Evolutionary conservation across 1,140 invertebrate genomes (phyloP), one percentile per base, ranked within the genome.

Genomic region (Colletes gigas): DNA sequence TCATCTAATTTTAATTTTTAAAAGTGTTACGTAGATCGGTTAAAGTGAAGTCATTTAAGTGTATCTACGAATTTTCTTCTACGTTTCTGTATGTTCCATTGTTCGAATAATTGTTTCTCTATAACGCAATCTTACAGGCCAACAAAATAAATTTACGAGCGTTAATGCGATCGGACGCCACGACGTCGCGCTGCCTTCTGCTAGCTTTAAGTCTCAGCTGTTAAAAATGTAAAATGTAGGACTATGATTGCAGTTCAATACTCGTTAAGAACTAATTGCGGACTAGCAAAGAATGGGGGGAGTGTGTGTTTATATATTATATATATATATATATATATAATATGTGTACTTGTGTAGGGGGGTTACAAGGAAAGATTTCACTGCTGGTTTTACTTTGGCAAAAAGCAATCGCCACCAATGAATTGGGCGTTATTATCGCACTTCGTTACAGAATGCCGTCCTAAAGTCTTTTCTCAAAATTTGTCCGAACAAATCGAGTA

Each of bases 351-450:
- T 50, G 10, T 12, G 17, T 4, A 2, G 17, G 6, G 17, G 15
- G 41, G 41, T 17, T 21, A 77, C 52, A 83, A 60, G 54, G 57
- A 84, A 63, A 76, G n/a, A 83, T 73, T 74, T 77, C 62, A 69
- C 44, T 57, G 70, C 57, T 81, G 57, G 41, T 79, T 67, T 88
- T 83, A 81, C 54, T 88, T 88, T 85, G 87, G 83, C 88, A 85
- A 87, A 79, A 89, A 63, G 81, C 70, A 81, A 76, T 83, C 72
- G 81, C 73, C 78, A 71, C 17, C 50, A 63, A 50, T 66, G 67
- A 19, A 17, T 68, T 17, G 52, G 62, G 55, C 12, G n/a, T 50
- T 73, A 78, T 77, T 78, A 17, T 76, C 68, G 54, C 59, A 50
- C 50, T 72, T 52, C 19, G 21, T 3, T 76, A 60, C 55, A 66